A percentile compares a stretch with the other conserved stretches of the same genome.
phyloP scores from a whole-genome alignment of 2,797 vertebrate species.

The Propithecus perrieri region DNA sequence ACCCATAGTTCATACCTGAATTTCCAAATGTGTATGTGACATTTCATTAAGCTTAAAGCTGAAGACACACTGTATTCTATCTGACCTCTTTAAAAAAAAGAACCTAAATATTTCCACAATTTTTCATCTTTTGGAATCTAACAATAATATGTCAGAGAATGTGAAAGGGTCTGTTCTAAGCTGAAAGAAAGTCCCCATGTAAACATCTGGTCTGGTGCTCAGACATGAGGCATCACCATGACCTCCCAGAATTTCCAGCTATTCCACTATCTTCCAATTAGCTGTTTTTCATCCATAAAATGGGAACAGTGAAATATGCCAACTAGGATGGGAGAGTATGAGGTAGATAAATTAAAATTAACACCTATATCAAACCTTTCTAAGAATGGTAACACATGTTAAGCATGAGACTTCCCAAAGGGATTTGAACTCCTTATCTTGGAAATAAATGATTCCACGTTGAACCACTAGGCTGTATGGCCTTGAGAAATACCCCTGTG shows the following conservation, averaged over 20 bases:
- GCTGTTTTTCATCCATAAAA: background rate
- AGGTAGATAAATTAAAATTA: constrained; percentile 13
- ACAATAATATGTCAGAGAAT: constrained; percentile 42
- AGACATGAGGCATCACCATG: background rate
- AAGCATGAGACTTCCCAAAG: background rate
- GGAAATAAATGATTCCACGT: background rate
- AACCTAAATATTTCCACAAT: constrained; percentile 65
- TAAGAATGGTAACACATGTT: background rate
- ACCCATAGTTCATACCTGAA: constrained; percentile 79
- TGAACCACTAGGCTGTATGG: background rate
- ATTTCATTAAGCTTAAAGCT: constrained; percentile 77
- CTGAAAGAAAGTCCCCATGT: background rate
- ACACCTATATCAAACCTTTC: background rate
- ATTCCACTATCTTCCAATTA: background rate
- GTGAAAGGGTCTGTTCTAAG: background rate
- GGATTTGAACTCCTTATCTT: background rate
- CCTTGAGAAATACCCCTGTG: background rate
- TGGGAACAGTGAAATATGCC: background rate
- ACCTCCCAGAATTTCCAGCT: background rate
- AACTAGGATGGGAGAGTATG: background rate
- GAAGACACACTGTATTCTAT: constrained; percentile 61
- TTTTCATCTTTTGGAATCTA: constrained; percentile 59
- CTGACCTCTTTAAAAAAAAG: constrained; percentile 60
- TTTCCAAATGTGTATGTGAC: constrained; percentile 74
- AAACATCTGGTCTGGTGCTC: background rate